Conservation (phyloP, 2,113 vertebrate genomes). For the Takifugu flavidus region DNA sequence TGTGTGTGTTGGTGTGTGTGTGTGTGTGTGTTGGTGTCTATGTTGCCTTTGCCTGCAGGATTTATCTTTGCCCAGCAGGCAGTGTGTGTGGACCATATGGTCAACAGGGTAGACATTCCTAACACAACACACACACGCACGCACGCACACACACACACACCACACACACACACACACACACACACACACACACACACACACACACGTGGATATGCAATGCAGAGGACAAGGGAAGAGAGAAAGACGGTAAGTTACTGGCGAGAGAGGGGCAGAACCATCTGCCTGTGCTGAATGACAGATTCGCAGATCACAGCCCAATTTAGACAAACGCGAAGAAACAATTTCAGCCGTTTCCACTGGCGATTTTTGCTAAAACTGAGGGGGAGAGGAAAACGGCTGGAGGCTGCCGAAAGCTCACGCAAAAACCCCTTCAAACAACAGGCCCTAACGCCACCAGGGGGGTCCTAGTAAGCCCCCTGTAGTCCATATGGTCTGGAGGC, state of each 20-base stretch:
- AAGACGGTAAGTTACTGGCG: conserved; percentile 29
- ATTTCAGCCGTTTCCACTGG: too few species aligned
- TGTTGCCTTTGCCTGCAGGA: conserved; percentile 54
- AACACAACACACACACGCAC: conserved; percentile 44
- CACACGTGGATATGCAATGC: neutral
- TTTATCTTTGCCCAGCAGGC: conserved; percentile 72
- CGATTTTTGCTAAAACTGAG: too few species aligned
- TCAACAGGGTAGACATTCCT: conserved; percentile 55
- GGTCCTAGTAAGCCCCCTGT: conserved; percentile 33
- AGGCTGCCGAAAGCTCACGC: conserved; percentile 30
- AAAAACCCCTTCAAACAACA: conserved; percentile 36
- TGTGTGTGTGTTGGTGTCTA: conserved; percentile 34
- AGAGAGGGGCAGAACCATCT: conserved; percentile 43
- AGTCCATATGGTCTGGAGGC: conserved; percentile 67
- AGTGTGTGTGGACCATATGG: conserved; percentile 62
- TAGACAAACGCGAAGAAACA: conserved; percentile 23
- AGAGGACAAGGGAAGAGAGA: conserved; percentile 8
- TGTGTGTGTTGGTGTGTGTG: conserved; percentile 23
- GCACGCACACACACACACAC: conserved; percentile 19
- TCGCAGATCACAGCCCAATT: conserved; percentile 39
- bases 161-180: neutral
- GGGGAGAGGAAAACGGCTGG: neutral
- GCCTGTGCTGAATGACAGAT: conserved; percentile 33
- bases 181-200: too few species aligned
- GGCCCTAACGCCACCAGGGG: conserved; percentile 2